Evolutionary conservation across 2,797 vertebrate genomes (phyloP).

Genomic region (Muscicapa striata): DNA sequence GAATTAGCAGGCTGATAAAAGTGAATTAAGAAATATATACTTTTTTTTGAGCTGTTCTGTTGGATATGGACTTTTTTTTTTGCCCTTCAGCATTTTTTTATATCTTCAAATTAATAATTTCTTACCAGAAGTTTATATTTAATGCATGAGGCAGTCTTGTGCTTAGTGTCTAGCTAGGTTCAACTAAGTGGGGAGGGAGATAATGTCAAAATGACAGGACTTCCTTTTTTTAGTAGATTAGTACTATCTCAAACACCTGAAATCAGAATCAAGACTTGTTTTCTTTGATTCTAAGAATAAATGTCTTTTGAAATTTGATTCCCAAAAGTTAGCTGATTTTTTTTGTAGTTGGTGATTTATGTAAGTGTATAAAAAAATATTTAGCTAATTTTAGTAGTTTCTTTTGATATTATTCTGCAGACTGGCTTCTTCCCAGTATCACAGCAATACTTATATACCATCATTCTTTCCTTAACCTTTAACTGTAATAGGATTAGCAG

Average conservation of each 20-base stretch:
- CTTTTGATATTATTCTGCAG: background rate
- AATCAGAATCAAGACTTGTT: background rate
- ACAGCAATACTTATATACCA: background rate
- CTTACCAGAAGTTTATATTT: conserved; percentile 22
- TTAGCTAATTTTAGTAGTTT: background rate
- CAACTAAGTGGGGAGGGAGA: background rate
- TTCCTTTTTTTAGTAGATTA: background rate
- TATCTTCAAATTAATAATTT: conserved; percentile 28
- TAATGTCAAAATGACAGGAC: background rate
- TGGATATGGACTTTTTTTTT: background rate
- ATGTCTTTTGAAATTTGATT: background rate
- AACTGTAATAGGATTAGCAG: background rate
- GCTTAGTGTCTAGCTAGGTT: background rate
- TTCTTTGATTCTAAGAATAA: background rate
- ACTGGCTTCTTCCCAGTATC: background rate
- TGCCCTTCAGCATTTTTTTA: background rate
- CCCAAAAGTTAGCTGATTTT: background rate
- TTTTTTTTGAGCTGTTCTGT: background rate
- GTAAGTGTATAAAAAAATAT: background rate
- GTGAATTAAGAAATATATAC: background rate
- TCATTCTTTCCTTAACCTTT: background rate
- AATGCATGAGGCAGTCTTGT: background rate
- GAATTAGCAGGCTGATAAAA: background rate
- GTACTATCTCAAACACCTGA: background rate
- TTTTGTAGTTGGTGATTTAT: background rate